Percentiles rank a stretch among this genome's conserved stretches.
These are phyloP conservation scores for Pseudomyrmex cubaensis DNA, from an alignment of 1,140 invertebrate genomes.

Conservation along the genomic window DNA sequence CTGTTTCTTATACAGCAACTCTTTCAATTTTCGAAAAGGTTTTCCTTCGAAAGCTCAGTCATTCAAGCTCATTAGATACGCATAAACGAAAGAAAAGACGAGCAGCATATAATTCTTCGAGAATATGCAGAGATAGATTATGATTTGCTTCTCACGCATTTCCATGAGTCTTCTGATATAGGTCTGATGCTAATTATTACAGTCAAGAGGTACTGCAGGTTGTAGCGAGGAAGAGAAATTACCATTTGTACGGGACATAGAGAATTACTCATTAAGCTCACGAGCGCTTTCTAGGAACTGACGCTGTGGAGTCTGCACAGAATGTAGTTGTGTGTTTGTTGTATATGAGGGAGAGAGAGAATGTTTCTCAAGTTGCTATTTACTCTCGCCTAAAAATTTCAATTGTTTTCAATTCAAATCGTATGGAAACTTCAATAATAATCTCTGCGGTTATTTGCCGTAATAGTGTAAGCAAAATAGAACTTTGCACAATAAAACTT, in stretches of 20 bases:
- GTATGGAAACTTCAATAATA: not conserved
- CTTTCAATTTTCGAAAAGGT: not conserved
- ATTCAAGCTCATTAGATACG: not conserved
- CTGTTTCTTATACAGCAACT: not conserved
- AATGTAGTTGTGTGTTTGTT: constrained; percentile 10
- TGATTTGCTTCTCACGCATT: constrained; percentile 13
- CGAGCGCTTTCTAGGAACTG: not conserved
- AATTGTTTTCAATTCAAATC: constrained; percentile 3
- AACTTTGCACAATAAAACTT: no score
- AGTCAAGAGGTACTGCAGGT: not conserved
- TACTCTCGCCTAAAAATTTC: constrained; percentile 2
- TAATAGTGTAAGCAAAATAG: no score
- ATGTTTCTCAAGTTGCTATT: not conserved
- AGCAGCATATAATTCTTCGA: constrained; percentile 3
- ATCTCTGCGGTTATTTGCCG: not conserved
- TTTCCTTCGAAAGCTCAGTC: not conserved
- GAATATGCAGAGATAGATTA: not conserved
- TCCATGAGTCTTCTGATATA: not conserved
- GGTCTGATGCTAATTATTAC: not conserved
- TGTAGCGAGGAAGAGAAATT: not conserved
- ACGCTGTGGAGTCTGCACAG: not conserved
- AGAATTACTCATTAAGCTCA: constrained; percentile 15
- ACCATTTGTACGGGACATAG: constrained; percentile 22
- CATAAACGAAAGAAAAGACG: not conserved
- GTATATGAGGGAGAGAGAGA: not conserved